Conservation (phyloP, 2,113 vertebrate genomes). For the Dromiciops gliroides region DNA sequence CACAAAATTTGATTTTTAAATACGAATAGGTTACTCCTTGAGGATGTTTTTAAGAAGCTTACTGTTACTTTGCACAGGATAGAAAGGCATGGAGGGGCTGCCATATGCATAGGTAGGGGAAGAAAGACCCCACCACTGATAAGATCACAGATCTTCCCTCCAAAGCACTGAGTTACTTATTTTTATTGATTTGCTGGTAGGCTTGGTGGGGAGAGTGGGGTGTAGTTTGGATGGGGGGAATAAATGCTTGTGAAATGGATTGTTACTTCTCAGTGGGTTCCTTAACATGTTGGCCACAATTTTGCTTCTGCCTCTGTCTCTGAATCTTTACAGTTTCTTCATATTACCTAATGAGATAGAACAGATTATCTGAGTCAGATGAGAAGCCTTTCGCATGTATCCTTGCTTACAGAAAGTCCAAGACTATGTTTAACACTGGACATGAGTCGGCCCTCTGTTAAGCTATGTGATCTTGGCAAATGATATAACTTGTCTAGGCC, state of each 20-base stretch:
- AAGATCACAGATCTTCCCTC: background rate
- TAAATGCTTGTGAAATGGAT: background rate
- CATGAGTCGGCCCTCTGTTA: background rate
- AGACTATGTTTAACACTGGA: background rate
- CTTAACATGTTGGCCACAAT: background rate
- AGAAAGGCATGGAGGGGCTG: background rate
- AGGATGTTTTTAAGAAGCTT: rapidly evolving
- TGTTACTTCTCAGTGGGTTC: background rate
- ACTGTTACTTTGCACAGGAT: rapidly evolving
- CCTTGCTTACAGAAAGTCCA: background rate
- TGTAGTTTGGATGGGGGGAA: too few relatives aligned
- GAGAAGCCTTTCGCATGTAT: background rate
- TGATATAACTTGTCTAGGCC: background rate
- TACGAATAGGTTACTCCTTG: background rate
- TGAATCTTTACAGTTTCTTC: background rate
- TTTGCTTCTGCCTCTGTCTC: background rate
- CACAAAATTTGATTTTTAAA: constrained; percentile 47
- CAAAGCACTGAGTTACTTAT: background rate
- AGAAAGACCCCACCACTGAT: background rate
- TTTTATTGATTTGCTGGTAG: background rate
- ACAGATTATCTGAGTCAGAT: background rate
- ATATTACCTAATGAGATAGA: background rate
- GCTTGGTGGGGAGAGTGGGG: background rate
- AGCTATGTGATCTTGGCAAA: background rate
- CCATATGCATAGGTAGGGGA: background rate